Base-by-base conservation (phyloP, 2,888 invertebrate species). In the Agriopis marginaria region DNA sequence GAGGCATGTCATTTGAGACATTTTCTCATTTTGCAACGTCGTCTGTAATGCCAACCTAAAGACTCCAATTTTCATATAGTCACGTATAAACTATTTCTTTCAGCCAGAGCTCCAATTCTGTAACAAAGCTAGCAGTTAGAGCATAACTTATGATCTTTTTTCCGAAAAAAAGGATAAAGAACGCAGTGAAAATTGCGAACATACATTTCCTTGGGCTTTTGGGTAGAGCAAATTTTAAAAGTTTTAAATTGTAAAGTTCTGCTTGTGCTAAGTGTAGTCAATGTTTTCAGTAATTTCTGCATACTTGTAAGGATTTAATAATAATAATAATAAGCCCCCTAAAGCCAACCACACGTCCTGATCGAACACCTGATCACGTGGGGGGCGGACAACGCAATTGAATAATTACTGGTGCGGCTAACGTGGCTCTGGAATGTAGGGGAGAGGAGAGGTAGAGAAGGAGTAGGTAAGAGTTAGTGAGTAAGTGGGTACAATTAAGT, bases 61-160 rank as follows among this genome's bases (percentile, higher is more conserved):
- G 60, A 65, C 54, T 64, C 51, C 61, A 62, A 62, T 69, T 56
- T 61, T 69, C 56, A 54, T 68, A 44, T n/a, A 63, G 60, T 72
- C 60, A 68, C 65, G 62, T 71, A 59, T 65, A 63, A 66, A 61
- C 68, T 65, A 66, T 68, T 50, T 64, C 60, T 72, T 71, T 63
- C 68, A 45, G 14, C 49, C 45, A 60, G 60, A 59, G 67, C 56
- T 71, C 68, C 56, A 63, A 40, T 71, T 68, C 14, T 42, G 54
- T 55, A 58, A 65, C 65, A 61, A 65, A 68, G 68, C 63, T 44
- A 54, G 66, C 59, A 72, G 63, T 68, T 66, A 72, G 50, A 66
- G 45, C 50, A 63, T 68, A 60, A 67, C 63, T 63, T 66, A 66
- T 54, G 63, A 66, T 60, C 58, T 65, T 56, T 61, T 55, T 59